Base-by-base conservation (phyloP, 2,113 vertebrate species). In the Donacobius atricapilla region DNA sequence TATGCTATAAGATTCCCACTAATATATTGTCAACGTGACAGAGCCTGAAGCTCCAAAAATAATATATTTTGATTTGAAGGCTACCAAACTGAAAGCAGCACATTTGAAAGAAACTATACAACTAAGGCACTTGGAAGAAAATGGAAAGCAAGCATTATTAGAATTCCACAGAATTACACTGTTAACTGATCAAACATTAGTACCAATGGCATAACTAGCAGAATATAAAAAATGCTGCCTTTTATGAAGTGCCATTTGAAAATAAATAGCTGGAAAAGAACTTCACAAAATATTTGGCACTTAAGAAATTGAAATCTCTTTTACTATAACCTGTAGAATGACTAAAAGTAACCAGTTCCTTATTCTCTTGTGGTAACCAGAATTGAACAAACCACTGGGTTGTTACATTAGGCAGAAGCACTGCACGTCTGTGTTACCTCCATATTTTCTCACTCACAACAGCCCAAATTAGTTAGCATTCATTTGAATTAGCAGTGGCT, bases 211-310 rank as follows among this genome's bases (percentile, higher is more conserved):
- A 6, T 50, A 75, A 70, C 47, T 54, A 89, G 27, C 65, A 95
- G 53, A 87, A 89, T 51, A 84, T 53, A 76, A 61, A 87, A 93
- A 93, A 40, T 18, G 90, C 33, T 10, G 63, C 21, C 51, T 89
- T 93, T 84, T 92, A 89, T n/a, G 80, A 94, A 93, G 89, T 44
- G 39, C 9, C 30, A 47, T 53, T 93, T 91, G 37, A 71, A 93
- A 96, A 89, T 56, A 56, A 88, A 68, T 35, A 77, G 35, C 39
- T 88, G 30, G 47, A 15, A 78, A 93, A 85, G 11, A 77, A 21
- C 37, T 40, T 66, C 40, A 37, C 35, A 71, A 70, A 77, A 51
- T 8, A 19, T 65, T 72, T 80, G 84, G 37, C 42, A 73, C 39
- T 64, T 73, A 81, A 54, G 58, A 92, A 79, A 93, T 69, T 50